Evolutionary conservation across 1,140 invertebrate species (phyloP), one percentile per base, ranked within the genome.

Genomic region (Hyles vespertilio): DNA sequence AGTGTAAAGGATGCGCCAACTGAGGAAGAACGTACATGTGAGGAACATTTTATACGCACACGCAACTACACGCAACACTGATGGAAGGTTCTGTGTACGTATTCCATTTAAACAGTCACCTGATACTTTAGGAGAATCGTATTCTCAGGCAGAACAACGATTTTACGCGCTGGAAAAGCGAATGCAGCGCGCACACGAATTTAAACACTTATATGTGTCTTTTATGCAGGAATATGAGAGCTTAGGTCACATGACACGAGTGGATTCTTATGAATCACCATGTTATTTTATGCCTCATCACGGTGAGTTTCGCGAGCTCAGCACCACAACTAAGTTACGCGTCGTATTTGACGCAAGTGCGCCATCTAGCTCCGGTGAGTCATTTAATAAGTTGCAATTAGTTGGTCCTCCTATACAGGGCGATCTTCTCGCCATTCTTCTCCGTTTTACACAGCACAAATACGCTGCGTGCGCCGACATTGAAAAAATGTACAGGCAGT

Each of bases 381-480:
- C 59, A 0, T 43, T 52, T 0, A 61, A 53, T 33, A 34, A 62
- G 45, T 7, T 62, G 0, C 60, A 62, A 51, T 51, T 55, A 43
- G 34, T 66, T 34, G 64, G 59, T 10, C 64, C 62, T 12, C 44
- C 40, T 6, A 49, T 63, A n/a, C 65, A 63, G 22, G 58, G 59
- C 22, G 61, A 67, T 46, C 45, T 89, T 6, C 58, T 77, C 11
- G 56, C 63, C 3, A 74, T 87, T 51, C 33, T 89, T 6, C 9
- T 84, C 0, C 62, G 81, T 6, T 89, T 88, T 63, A 56, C 83
- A 53, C 53, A 60, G 51, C 65, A 81, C 67, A 57, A 51, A 48
- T 63, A 63, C 40, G 48, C 72, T 63, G 32, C 90, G 8, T 58
- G 69, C 3, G 74, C 70, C 0, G 87, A 90, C 58, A 72, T 88